Conservation (phyloP, 2,888 invertebrate species). For the Platerodrilus igneus region DNA sequence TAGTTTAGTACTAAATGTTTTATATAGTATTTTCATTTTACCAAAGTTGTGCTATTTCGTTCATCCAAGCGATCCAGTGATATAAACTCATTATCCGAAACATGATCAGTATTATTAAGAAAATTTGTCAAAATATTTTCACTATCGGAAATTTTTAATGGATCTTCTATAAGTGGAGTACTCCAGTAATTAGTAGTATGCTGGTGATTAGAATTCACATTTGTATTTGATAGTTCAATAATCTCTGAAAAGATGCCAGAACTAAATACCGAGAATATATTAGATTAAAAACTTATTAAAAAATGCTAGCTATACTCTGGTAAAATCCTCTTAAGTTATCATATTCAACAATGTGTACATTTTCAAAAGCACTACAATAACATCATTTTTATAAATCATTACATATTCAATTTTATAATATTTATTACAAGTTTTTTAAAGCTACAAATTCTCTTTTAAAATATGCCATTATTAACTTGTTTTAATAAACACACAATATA, state of each 20-base stretch:
- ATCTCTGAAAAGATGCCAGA: slow-evolving; percentile 28
- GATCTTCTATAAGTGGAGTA: slow-evolving; percentile 39
- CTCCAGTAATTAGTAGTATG: slow-evolving; percentile 34
- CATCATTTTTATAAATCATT: too few species aligned
- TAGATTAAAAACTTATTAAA: too few species aligned
- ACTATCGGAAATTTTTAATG: slow-evolving; percentile 39
- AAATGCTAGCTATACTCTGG: too few species aligned
- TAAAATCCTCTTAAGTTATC: too few species aligned
- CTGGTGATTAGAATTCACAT: slow-evolving; percentile 16
- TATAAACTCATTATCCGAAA: slow-evolving; percentile 46
- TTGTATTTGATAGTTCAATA: slow-evolving; percentile 23
- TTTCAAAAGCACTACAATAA: too few species aligned
- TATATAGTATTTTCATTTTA: slow-evolving; percentile 22
- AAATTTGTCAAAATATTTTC: slow-evolving; percentile 38
- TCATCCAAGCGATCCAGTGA: slow-evolving; percentile 44
- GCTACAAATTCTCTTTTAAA: too few species aligned
- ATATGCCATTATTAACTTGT: too few species aligned
- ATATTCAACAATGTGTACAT: too few species aligned
- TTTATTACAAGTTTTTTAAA: too few species aligned
- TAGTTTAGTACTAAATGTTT: slow-evolving; percentile 1
- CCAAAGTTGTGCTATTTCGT: slow-evolving; percentile 40
- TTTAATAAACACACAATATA: too few species aligned
- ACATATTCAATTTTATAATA: too few species aligned
- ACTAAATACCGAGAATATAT: too few species aligned
- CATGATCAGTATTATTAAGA: slow-evolving; percentile 40